Percentiles rank a stretch among this genome's conserved stretches.
Evolutionary conservation across 2,113 vertebrate genomes (phyloP).

Genomic region (Myodes glareolus): DNA sequence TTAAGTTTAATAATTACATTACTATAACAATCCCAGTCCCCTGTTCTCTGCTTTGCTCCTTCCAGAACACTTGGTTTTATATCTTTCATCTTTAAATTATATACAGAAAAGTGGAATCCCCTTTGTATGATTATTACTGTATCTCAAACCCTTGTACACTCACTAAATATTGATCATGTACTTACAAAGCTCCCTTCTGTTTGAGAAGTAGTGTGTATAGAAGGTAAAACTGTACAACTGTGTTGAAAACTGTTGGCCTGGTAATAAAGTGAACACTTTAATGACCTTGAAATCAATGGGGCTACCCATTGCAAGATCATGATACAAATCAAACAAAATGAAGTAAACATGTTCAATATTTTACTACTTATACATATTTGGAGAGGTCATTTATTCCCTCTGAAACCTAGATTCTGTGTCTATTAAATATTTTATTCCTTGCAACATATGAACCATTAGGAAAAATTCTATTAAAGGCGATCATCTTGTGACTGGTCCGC

Average conservation of each 20-base stretch:
- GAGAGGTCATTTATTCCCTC: neutral
- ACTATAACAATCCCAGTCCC: neutral
- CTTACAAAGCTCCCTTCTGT: neutral
- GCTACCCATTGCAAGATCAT: neutral
- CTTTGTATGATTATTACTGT: neutral
- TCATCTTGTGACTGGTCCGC: neutral
- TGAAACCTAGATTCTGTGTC: neutral
- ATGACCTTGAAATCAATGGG: neutral
- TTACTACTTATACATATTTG: neutral
- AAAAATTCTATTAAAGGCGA: neutral
- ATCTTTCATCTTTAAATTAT: neutral
- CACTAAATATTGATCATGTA: neutral
- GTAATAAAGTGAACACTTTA: neutral
- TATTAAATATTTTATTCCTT: neutral
- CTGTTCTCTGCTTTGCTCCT: neutral
- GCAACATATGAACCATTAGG: neutral
- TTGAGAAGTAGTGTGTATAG: neutral
- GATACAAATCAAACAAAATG: neutral
- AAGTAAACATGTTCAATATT: neutral
- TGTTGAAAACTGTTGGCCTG: neutral
- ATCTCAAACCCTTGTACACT: neutral
- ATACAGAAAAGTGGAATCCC: neutral
- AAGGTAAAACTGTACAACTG: neutral
- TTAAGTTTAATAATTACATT: neutral
- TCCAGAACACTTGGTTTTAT: neutral